A percentile compares a stretch with the other conserved stretches of the same genome.
phyloP scores from a whole-genome alignment of 1,140 invertebrate genomes.

The Drosophila sp. region DNA sequence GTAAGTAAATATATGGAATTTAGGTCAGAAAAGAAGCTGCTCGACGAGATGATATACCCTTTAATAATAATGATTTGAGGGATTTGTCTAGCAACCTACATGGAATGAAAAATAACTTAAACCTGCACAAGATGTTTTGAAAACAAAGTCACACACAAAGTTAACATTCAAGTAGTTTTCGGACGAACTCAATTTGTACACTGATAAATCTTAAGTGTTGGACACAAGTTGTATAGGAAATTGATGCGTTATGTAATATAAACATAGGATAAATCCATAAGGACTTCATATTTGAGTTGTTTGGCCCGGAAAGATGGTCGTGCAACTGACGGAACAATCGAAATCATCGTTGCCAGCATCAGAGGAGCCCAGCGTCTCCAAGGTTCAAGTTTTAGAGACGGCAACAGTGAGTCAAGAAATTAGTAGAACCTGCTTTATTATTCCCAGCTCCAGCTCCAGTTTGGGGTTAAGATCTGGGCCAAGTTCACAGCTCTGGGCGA shows the following conservation, averaged over 20 bases:
- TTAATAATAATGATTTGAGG: too few species aligned
- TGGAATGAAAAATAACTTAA: too few species aligned
- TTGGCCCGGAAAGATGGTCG: slow-evolving; percentile 19
- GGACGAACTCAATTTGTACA: not conserved
- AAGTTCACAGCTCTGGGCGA: not conserved
- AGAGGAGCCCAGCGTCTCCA: not conserved
- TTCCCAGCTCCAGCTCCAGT: not conserved
- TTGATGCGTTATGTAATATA: slow-evolving; percentile 25
- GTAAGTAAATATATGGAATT: too few species aligned
- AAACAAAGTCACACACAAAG: slow-evolving; percentile 85
- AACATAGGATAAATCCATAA: not conserved
- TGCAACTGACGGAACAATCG: slow-evolving; percentile 14
- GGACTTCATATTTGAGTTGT: not conserved
- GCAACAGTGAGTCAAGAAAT: not conserved
- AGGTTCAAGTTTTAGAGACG: not conserved
- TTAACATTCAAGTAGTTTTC: not conserved
- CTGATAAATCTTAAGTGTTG: slow-evolving; percentile 17
- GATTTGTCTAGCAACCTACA: too few species aligned
- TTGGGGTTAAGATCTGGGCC: not conserved
- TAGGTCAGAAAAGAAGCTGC: too few species aligned
- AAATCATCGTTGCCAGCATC: slow-evolving; percentile 8
- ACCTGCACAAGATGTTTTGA: not conserved
- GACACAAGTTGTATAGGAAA: slow-evolving; percentile 5
- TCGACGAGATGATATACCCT: too few species aligned
- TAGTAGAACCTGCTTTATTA: not conserved